Evolutionary conservation across 2,888 invertebrate genomes (phyloP), one percentile per base, ranked within the genome.

Genomic region (Nomada fabriciana): DNA sequence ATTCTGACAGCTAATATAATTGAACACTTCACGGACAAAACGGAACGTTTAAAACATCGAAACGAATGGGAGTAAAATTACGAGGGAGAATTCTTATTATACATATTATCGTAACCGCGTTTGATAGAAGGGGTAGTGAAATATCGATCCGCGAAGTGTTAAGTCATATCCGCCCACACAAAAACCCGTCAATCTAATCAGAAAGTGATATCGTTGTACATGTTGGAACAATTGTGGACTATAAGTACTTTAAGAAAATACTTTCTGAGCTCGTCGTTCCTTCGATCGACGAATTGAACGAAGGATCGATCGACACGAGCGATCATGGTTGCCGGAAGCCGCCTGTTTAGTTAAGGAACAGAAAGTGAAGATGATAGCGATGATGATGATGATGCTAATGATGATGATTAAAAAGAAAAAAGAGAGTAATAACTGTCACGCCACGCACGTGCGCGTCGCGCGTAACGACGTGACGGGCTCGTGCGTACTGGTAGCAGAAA

Each of bases 341-440:
- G 84, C 88, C 88, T 89, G 86, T 87, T 90, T 91, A 89, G 74
- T 82, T 85, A 84, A 88, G 83, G 77, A 81, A 74, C 68, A 75
- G 82, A 79, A 72, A 74, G 70, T 71, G 83, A 74, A 78, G 67
- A 83, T 75, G 81, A 64, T 59, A 15, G 65, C 52, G 67, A 82
- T 59, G 74, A 75, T 65, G 74, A 70, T 60, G 29, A 50, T 64
- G 53, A 76, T 76, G 63, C 72, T 69, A 50, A 73, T 67, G 68
- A 72, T 68, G 67, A 68, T 69, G 61, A 86, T 63, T 36, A 57
- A 64, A 82, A 67, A 75, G 57, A 73, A 80, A 80, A 78, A 82
- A 72, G 76, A 75, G 42, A 74, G 63, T 83, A 89, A 86, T 81
- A 76, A 84, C 77, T 82, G 84, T 83, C 80, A 69, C 73, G 82